Percentiles rank a stretch among this genome's conserved stretches.
Conservation (phyloP, 2,888 invertebrate genomes). For the Diarsia brunnea region DNA sequence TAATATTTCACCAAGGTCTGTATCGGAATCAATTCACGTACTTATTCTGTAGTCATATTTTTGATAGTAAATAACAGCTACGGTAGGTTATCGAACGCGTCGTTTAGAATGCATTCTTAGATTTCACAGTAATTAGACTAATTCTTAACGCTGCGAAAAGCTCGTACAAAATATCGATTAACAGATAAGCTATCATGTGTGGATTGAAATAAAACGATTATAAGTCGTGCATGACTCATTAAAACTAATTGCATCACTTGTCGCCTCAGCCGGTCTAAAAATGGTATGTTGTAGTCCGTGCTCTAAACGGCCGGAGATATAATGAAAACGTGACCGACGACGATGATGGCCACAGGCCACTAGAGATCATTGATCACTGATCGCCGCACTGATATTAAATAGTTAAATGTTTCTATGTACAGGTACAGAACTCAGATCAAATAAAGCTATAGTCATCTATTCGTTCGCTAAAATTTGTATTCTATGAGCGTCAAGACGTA, state of each 20-base stretch:
- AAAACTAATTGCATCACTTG: constrained; percentile 58
- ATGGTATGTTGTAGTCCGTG: constrained; percentile 58
- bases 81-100: not conserved
- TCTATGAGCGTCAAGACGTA: constrained; percentile 24
- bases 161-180: constrained; percentile 39
- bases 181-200: constrained; percentile 32
- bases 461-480: constrained; percentile 20
- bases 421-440: not conserved
- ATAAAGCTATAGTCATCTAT: constrained; percentile 4
- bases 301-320: constrained; percentile 52
- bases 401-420: constrained; percentile 4
- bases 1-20: constrained; percentile 28
- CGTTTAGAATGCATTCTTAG: constrained; percentile 5
- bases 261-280: constrained; percentile 57
- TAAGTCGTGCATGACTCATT: constrained; percentile 53
- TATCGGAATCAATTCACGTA: constrained; percentile 1
- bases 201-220: constrained; percentile 48
- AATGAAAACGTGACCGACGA: constrained; percentile 60
- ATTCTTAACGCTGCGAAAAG: constrained; percentile 28
- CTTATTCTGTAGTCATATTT: not conserved
- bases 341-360: constrained; percentile 46
- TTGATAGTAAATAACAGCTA: constrained; percentile 6
- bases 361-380: constrained; percentile 33
- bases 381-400: constrained; percentile 24
- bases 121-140: not conserved